A percentile compares a stretch with the other conserved stretches of the same genome.
phyloP scores from a whole-genome alignment of 2,888 invertebrate species.

The Scaptomyza polygonia region DNA sequence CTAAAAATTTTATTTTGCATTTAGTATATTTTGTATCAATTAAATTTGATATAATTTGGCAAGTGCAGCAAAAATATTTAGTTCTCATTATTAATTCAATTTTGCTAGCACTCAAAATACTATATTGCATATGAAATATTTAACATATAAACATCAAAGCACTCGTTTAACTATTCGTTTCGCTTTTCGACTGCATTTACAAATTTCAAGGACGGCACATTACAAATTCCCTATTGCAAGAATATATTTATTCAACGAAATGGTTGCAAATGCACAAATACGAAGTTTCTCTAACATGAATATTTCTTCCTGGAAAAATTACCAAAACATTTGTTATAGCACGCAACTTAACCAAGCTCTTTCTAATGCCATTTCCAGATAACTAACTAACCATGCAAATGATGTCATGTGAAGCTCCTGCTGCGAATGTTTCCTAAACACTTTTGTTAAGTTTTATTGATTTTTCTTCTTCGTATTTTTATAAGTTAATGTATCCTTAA shows the following conservation, averaged over 20 bases:
- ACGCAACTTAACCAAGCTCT: background rate
- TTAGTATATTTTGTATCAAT: conserved; percentile 49
- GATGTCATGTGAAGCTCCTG: conserved; percentile 35
- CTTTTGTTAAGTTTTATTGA: conserved; percentile 34
- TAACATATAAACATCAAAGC: conserved; percentile 10
- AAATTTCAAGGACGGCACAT: conserved; percentile 45
- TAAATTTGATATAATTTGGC: conserved; percentile 64
- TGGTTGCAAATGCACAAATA: no score
- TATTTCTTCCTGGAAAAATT: no score
- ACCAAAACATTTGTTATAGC: no score
- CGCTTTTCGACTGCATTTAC: background rate
- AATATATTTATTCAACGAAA: no score
- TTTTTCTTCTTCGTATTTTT: conserved; percentile 30
- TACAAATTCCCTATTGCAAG: conserved; percentile 17
- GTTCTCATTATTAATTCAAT: conserved; percentile 30
- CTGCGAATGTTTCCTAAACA: background rate
- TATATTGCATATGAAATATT: background rate
- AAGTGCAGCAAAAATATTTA: conserved; percentile 42
- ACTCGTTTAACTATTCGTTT: conserved; percentile 7
- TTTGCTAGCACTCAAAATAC: conserved; percentile 9
- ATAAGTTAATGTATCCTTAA: conserved; percentile 9
- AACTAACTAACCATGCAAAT: conserved; percentile 2
- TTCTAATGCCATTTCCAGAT: background rate
- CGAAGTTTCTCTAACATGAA: no score
- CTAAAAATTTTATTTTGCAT: conserved; percentile 13